Conservation (phyloP, 1,140 invertebrate genomes). For the Chlorops oryzae region DNA sequence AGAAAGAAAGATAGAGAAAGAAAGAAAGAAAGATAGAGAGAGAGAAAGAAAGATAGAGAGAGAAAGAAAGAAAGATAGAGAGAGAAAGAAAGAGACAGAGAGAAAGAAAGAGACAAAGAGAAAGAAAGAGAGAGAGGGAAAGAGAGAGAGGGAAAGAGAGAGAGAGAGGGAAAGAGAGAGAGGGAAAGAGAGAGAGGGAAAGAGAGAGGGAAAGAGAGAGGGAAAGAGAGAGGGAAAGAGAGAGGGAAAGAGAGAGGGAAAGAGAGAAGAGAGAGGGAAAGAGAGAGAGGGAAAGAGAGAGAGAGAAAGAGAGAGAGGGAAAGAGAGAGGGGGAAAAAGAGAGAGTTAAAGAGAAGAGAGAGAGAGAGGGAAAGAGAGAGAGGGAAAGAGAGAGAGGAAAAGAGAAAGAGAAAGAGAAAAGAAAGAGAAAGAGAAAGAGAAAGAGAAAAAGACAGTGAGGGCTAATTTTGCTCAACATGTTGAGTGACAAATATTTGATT, state of each 20-base stretch:
- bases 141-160: conserved; percentile 10
- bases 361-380: too few relatives aligned
- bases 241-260: conserved; percentile 20
- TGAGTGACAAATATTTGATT: too few relatives aligned
- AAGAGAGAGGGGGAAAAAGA: not conserved
- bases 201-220: conserved; percentile 30
- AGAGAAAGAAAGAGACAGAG: too few relatives aligned
- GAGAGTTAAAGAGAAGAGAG: conserved; percentile 7
- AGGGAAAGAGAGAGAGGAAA: too few relatives aligned
- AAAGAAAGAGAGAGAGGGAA: not conserved
- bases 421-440: conserved; percentile 4
- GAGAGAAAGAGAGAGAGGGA: too few relatives aligned
- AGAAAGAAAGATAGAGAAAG: too few relatives aligned
- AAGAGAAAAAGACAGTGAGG: conserved; percentile 11
- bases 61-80: too few relatives aligned
- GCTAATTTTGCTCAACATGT: too few relatives aligned
- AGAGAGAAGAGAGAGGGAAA: conserved; percentile 24
- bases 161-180: conserved; percentile 40
- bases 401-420: conserved; percentile 3
- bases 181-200: conserved; percentile 32
- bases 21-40: too few relatives aligned
- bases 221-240: conserved; percentile 16
- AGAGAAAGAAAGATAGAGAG: too few relatives aligned
- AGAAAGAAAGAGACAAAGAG: too few relatives aligned
- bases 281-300: too few relatives aligned